These are phyloP conservation scores for Phaetusa simplex DNA, from an alignment of 2,113 vertebrate species.

Conservation along the genomic window DNA sequence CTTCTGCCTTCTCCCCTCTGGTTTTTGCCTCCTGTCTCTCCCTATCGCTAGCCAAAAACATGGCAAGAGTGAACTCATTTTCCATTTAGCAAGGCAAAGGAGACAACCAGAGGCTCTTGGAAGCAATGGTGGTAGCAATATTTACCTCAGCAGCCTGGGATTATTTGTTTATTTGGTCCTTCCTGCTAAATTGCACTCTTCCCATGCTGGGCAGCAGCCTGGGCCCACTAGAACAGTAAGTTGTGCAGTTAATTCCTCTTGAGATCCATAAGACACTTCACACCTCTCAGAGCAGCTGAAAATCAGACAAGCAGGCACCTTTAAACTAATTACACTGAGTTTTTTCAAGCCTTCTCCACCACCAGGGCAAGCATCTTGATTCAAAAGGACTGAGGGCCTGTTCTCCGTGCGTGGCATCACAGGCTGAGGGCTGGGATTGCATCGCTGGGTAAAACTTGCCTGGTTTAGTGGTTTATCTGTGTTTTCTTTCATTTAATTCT, in stretches of 20 bases:
- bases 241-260: slow-evolving; percentile 3
- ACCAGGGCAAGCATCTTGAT: background rate
- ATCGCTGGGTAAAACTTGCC: background rate
- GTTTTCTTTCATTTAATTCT: background rate
- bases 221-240: background rate
- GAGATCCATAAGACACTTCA: slow-evolving; percentile 13
- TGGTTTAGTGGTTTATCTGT: background rate
- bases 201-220: background rate
- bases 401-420: background rate
- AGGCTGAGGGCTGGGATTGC: background rate
- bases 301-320: slow-evolving; percentile 11
- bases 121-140: background rate
- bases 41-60: background rate
- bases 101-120: background rate
- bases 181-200: background rate
- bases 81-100: background rate
- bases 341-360: background rate
- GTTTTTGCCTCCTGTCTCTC: slow-evolving; percentile 10
- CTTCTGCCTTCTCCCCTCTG: background rate
- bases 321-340: background rate
- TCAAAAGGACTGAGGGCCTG: background rate
- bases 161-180: slow-evolving; percentile 32
- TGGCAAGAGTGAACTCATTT: background rate
- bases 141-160: background rate
- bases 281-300: slow-evolving; percentile 24